phyloP scores from a whole-genome alignment of 2,797 vertebrate species.

The Eulemur coronatus region DNA sequence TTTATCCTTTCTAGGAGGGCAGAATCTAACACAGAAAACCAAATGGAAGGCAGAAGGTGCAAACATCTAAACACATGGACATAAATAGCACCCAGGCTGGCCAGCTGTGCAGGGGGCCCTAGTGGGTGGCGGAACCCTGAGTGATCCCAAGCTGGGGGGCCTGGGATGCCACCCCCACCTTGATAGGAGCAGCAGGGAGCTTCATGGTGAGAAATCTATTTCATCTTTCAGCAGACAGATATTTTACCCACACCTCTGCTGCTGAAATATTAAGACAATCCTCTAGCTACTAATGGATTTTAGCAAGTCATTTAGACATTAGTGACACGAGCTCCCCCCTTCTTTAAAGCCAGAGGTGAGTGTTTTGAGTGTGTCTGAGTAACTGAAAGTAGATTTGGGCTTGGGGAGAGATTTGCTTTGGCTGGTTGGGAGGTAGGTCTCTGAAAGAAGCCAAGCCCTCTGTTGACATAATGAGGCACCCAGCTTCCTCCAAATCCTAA shows the following conservation, averaged over 20 bases:
- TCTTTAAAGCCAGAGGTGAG: slow-evolving; percentile 28
- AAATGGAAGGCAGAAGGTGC: not conserved
- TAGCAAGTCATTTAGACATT: slow-evolving; percentile 3
- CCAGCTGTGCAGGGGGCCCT: not conserved
- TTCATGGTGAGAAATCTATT: not conserved
- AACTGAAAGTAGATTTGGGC: not conserved
- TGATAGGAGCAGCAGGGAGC: not conserved
- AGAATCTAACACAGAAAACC: not conserved
- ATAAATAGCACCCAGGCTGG: not conserved
- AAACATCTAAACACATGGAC: not conserved
- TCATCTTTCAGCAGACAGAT: not conserved
- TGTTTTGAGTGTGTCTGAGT: not conserved
- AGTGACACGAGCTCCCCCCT: not conserved
- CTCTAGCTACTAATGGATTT: not conserved
- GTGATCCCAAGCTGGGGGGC: not conserved
- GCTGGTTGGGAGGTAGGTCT: slow-evolving; percentile 57
- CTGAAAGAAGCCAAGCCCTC: slow-evolving; percentile 75
- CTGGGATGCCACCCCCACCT: not conserved
- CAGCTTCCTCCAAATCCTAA: slow-evolving; percentile 81
- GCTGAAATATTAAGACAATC: not conserved
- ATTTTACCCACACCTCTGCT: not conserved
- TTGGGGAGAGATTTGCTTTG: slow-evolving; percentile 49
- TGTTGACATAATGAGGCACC: slow-evolving; percentile 75
- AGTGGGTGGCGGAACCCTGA: not conserved
- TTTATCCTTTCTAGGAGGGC: not conserved